These are phyloP conservation scores for Coturnix japonica DNA, from an alignment of 2,113 vertebrate species.

Conservation along the genomic window DNA sequence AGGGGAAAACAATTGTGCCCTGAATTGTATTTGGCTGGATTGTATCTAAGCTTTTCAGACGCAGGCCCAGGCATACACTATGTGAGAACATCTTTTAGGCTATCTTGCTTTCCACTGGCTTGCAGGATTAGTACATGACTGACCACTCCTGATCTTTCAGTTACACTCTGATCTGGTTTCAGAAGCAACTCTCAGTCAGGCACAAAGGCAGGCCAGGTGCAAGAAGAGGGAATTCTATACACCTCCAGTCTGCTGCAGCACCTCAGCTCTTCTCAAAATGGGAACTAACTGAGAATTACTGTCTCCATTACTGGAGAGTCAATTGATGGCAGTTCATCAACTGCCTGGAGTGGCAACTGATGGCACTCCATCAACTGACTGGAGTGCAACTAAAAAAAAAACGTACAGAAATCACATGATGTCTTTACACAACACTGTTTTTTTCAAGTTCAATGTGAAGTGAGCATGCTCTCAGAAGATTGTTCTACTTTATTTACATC, in stretches of 20 bases:
- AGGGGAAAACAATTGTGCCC: not conserved
- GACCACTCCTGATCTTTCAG: not conserved
- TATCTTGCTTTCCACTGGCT: not conserved
- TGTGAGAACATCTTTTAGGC: not conserved
- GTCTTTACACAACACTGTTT: not conserved
- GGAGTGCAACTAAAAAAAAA: no score
- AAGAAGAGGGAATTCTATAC: not conserved
- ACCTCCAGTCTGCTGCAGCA: not conserved
- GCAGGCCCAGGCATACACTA: not conserved
- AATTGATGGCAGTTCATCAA: no score
- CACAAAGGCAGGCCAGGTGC: not conserved
- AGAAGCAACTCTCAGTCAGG: not conserved
- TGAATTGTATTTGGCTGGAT: not conserved
- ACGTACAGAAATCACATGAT: not conserved
- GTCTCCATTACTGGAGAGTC: no score
- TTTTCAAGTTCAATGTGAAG: not conserved
- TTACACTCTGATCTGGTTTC: not conserved
- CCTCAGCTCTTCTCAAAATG: not conserved
- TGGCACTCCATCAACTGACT: no score
- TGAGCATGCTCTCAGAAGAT: not conserved
- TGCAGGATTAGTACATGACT: not conserved
- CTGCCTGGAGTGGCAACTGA: no score
- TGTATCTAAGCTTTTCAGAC: not conserved
- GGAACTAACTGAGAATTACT: not conserved
- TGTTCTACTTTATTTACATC: not conserved